Evolutionary conservation across 2,888 invertebrate genomes (phyloP).

Genomic region (Drosophila barbarae): DNA sequence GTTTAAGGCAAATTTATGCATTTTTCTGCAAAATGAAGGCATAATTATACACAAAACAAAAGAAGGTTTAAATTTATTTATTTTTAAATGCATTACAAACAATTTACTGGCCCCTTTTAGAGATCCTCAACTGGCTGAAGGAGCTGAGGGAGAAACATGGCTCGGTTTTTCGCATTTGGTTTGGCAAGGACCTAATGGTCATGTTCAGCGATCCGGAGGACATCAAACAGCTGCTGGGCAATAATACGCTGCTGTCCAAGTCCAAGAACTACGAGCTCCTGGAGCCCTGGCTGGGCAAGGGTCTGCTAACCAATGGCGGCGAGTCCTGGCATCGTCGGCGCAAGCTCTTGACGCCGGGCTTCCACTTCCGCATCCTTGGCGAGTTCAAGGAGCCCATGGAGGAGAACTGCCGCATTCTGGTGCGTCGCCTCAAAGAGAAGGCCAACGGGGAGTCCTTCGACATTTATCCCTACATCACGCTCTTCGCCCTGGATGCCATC

Average conservation of each 20-base stretch:
- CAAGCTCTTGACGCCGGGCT: slow-evolving; percentile 88
- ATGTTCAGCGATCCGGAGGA: slow-evolving; percentile 76
- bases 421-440: slow-evolving; percentile 79
- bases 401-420: slow-evolving; percentile 83
- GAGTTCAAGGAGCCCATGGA: slow-evolving; percentile 87
- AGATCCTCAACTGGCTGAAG: slow-evolving; percentile 73
- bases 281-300: slow-evolving; percentile 77
- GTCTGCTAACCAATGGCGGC: slow-evolving; percentile 76
- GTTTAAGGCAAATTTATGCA: not conserved
- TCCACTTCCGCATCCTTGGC: slow-evolving; percentile 89
- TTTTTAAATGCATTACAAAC: too few relatives aligned
- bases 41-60: not conserved
- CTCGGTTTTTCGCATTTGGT: slow-evolving; percentile 76
- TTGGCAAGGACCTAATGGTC: slow-evolving; percentile 76
- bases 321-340: slow-evolving; percentile 85
- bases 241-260: slow-evolving; percentile 70
- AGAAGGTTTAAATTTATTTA: too few relatives aligned
- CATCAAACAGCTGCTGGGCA: slow-evolving; percentile 69
- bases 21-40: not conserved
- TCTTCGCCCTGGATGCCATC: slow-evolving; percentile 77
- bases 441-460: slow-evolving; percentile 81
- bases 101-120: not conserved
- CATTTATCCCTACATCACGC: slow-evolving; percentile 82
- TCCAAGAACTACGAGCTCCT: slow-evolving; percentile 71
- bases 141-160: slow-evolving; percentile 72